phyloP scores from a whole-genome alignment of 2,113 vertebrate species.

The Ophiodon elongatus region DNA sequence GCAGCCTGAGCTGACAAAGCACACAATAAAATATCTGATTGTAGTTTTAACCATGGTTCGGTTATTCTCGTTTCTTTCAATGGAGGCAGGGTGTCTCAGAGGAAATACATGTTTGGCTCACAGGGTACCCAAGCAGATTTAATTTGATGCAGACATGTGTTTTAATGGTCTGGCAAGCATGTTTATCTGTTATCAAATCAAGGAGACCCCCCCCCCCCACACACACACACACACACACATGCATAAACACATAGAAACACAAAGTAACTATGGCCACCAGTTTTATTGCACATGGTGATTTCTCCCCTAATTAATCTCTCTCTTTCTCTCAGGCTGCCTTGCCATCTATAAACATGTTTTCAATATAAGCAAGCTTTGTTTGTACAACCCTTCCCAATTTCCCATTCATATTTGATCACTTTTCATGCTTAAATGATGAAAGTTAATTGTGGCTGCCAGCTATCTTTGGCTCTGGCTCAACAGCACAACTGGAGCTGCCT shows the following conservation, averaged over 20 bases:
- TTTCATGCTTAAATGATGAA: constrained; percentile 56
- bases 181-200: neutral
- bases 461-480: constrained; percentile 11
- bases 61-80: constrained; percentile 5
- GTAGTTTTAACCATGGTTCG: constrained; percentile 3
- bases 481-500: neutral
- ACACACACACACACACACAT: neutral
- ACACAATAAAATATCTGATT: neutral
- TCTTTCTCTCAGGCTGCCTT: neutral
- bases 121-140: constrained; percentile 35
- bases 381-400: constrained; percentile 57
- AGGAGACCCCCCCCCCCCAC: neutral
- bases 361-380: constrained; percentile 64
- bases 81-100: neutral
- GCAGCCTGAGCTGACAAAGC: neutral
- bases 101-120: constrained; percentile 2
- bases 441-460: constrained; percentile 41
- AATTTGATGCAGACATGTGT: constrained; percentile 35
- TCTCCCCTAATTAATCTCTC: constrained; percentile 27
- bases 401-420: constrained; percentile 63
- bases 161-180: constrained; percentile 36
- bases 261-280: constrained; percentile 42
- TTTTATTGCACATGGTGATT: constrained; percentile 20
- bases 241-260: neutral
- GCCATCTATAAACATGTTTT: constrained; percentile 51